phyloP scores from a whole-genome alignment of 1,140 invertebrate species.

The Orussus abietinus region DNA sequence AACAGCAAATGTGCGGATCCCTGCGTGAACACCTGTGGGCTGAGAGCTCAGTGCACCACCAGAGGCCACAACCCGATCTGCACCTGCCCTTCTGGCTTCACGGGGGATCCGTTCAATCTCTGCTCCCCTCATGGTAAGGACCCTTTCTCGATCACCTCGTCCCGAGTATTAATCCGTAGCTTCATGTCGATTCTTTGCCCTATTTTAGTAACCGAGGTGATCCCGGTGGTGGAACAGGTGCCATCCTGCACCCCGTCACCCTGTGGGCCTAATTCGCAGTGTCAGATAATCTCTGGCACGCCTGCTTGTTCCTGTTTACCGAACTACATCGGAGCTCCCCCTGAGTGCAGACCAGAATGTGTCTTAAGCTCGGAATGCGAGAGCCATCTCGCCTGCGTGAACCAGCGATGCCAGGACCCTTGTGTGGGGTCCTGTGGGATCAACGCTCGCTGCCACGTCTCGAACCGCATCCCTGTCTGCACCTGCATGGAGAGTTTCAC shows the following conservation, averaged over 20 bases:
- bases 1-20: slow-evolving; percentile 59
- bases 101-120: slow-evolving; percentile 73
- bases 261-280: slow-evolving; percentile 78
- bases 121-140: slow-evolving; percentile 47
- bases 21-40: slow-evolving; percentile 58
- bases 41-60: slow-evolving; percentile 53
- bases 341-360: slow-evolving; percentile 72
- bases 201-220: slow-evolving; percentile 35
- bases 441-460: slow-evolving; percentile 67
- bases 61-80: slow-evolving; percentile 64
- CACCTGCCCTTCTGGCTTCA: slow-evolving; percentile 67
- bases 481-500: slow-evolving; percentile 68
- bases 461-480: slow-evolving; percentile 73
- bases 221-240: slow-evolving; percentile 56
- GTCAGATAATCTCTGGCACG: slow-evolving; percentile 65
- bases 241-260: slow-evolving; percentile 74
- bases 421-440: slow-evolving; percentile 72
- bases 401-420: slow-evolving; percentile 70
- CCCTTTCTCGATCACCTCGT: too few relatives aligned
- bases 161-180: too few relatives aligned
- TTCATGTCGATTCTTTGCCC: too few relatives aligned
- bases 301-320: slow-evolving; percentile 75
- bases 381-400: slow-evolving; percentile 66
- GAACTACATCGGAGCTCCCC: slow-evolving; percentile 71
- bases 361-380: slow-evolving; percentile 70